Conservation (phyloP, 2,113 vertebrate species). For the Leptosomus discolor region DNA sequence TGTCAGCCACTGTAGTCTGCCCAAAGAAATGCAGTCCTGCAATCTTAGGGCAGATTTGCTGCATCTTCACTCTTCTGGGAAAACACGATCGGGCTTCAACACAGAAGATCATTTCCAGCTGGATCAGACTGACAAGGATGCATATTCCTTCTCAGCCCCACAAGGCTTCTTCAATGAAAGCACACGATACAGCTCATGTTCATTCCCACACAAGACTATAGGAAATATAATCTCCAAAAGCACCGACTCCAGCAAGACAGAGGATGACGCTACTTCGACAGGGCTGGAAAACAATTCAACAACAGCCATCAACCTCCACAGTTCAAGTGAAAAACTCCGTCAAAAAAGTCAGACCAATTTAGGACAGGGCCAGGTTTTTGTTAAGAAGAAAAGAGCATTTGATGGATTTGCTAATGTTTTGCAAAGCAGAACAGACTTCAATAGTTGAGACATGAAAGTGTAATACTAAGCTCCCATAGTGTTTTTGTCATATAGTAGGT, state of each 20-base stretch:
- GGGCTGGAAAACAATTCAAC: neutral
- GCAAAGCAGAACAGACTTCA: constrained; percentile 28
- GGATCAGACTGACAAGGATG: neutral
- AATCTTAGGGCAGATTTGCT: neutral
- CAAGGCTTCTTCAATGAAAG: neutral
- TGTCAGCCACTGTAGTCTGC: neutral
- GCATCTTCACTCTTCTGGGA: neutral
- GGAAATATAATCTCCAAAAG: neutral
- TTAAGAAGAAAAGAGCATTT: constrained; percentile 61
- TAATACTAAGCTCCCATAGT: neutral
- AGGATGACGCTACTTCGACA: neutral
- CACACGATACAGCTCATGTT: neutral
- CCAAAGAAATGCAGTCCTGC: neutral
- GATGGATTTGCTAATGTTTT: constrained; percentile 32
- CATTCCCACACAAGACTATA: neutral
- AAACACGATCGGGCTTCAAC: neutral
- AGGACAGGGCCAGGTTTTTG: constrained; percentile 4
- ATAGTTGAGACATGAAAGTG: neutral
- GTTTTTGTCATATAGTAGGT: neutral
- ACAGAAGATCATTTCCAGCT: neutral
- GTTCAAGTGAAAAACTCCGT: neutral
- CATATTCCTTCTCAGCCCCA: neutral
- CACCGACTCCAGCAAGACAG: neutral
- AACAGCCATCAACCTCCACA: neutral
- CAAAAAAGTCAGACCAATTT: neutral